phyloP scores from a whole-genome alignment of 2,888 invertebrate species.

The Steinernema scapterisci region DNA sequence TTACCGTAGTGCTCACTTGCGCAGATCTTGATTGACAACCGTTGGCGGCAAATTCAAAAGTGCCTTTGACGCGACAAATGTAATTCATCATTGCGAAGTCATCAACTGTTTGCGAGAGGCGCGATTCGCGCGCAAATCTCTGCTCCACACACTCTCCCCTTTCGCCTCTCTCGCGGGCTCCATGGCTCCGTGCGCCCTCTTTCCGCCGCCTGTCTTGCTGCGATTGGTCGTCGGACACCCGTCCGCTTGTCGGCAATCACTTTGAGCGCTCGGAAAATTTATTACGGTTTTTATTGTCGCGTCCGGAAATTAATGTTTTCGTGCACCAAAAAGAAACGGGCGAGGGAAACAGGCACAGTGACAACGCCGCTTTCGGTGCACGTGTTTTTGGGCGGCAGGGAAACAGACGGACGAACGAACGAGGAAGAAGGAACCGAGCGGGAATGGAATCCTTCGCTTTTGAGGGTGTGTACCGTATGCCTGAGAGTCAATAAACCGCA shows the following conservation, averaged over 20 bases:
- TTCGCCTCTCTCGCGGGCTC: not conserved
- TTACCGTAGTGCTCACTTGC: constrained; percentile 31
- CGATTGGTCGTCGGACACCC: constrained; percentile 25
- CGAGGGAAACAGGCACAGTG: constrained; percentile 19
- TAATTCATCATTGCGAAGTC: constrained; percentile 32
- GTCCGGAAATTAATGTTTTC: constrained; percentile 33
- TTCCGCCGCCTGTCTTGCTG: not conserved
- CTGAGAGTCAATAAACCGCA: not conserved
- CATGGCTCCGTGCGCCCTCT: not conserved
- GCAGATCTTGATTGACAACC: constrained; percentile 33
- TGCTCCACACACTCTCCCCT: constrained; percentile 8
- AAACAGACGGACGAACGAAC: too few species aligned
- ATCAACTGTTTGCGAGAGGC: constrained; percentile 30
- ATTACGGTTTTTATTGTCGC: constrained; percentile 32
- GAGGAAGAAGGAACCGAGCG: too few species aligned
- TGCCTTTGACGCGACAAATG: constrained; percentile 33
- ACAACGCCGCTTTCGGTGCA: not conserved
- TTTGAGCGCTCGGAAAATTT: constrained; percentile 31
- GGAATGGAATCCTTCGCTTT: not conserved
- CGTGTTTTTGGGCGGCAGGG: not conserved
- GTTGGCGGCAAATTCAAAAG: constrained; percentile 33
- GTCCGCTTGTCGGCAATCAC: constrained; percentile 32
- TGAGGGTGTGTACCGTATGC: not conserved
- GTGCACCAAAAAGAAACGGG: constrained; percentile 24
- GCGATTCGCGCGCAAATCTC: constrained; percentile 29